Evolutionary conservation across 2,888 invertebrate genomes (phyloP).

Genomic region (Flexamia atlantica): DNA sequence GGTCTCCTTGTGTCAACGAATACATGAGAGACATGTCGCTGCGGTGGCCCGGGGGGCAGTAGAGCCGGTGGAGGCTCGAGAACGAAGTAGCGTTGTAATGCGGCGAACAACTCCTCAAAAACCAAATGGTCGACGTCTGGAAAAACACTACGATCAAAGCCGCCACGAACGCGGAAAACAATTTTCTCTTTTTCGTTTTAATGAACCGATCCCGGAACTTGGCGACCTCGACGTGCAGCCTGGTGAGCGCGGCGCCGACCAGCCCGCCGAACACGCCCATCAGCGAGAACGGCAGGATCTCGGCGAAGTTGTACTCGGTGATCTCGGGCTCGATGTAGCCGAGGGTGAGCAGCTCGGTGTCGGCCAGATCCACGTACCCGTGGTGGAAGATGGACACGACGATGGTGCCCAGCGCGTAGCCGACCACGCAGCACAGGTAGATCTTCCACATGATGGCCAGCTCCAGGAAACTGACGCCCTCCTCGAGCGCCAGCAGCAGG

Average conservation of each 20-base stretch:
- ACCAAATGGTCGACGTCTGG: constrained; percentile 7
- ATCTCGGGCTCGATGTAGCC: constrained; percentile 64
- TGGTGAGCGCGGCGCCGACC: constrained; percentile 77
- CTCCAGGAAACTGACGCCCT: constrained; percentile 82
- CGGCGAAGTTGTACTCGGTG: constrained; percentile 71
- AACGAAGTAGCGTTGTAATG: neutral
- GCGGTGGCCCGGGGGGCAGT: constrained; percentile 78
- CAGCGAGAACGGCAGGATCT: constrained; percentile 76
- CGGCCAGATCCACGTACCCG: constrained; percentile 66
- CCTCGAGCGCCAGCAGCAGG: constrained; percentile 81
- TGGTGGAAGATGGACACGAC: neutral
- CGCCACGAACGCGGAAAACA: neutral
- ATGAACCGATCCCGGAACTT: constrained; percentile 50
- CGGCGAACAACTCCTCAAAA: neutral
- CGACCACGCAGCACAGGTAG: constrained; percentile 81
- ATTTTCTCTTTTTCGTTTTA: neutral
- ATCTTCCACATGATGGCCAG: constrained; percentile 81
- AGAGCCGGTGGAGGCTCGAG: constrained; percentile 71
- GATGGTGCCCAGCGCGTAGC: neutral
- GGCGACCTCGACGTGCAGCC: constrained; percentile 60
- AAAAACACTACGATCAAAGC: neutral
- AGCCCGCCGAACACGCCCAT: constrained; percentile 79
- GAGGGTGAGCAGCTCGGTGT: constrained; percentile 57
- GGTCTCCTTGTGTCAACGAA: constrained; percentile 80
- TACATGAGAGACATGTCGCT: constrained; percentile 78